Conservation (phyloP, 2,113 vertebrate genomes). For the Taxidea taxus region DNA sequence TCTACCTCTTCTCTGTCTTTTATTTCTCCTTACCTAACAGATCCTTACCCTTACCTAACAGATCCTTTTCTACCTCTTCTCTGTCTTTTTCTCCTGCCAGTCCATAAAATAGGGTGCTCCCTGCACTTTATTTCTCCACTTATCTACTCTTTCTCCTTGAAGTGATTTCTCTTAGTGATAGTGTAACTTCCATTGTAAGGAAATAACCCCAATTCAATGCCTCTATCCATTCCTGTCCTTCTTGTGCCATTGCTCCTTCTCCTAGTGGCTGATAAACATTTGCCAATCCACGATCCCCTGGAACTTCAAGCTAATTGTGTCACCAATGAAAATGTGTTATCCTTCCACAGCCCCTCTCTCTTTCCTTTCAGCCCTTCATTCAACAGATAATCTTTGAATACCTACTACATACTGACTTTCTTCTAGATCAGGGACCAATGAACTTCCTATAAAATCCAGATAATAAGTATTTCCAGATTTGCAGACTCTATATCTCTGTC, state of each 20-base stretch:
- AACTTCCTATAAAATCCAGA: neutral
- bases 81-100: neutral
- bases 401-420: neutral
- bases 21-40: no score
- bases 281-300: neutral
- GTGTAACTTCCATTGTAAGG: neutral
- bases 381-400: neutral
- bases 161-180: neutral
- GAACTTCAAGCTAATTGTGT: neutral
- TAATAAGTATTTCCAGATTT: neutral
- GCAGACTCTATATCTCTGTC: neutral
- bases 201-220: neutral
- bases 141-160: neutral
- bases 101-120: neutral
- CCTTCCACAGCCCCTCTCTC: neutral
- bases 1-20: neutral
- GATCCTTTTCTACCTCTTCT: no score
- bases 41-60: neutral
- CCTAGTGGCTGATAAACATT: neutral
- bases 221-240: neutral
- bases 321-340: neutral
- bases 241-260: neutral
- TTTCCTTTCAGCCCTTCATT: neutral
- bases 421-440: neutral
- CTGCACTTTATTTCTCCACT: neutral